Percentiles rank a stretch among this genome's conserved stretches.
These are phyloP conservation scores for Pachydiplax longipennis DNA, from an alignment of 2,888 invertebrate species.

Conservation along the genomic window DNA sequence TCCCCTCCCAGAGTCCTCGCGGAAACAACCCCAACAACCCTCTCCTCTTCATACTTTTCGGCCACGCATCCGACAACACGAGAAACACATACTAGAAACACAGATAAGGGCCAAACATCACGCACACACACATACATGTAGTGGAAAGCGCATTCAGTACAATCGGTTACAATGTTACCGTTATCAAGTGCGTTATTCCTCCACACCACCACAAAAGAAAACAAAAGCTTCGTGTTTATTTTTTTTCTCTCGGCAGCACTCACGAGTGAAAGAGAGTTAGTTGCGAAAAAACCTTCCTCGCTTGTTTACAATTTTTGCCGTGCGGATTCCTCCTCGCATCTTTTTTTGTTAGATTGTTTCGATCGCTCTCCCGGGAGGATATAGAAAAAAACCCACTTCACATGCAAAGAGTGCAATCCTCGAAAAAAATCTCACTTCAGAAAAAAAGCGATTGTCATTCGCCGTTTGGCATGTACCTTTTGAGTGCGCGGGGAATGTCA, in stretches of 20 bases:
- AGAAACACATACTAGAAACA: not conserved
- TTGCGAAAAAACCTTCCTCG: not conserved
- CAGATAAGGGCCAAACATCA: not conserved
- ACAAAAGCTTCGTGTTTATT: too few relatives aligned
- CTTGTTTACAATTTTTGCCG: not conserved
- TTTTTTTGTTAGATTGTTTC: not conserved
- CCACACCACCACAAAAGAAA: not conserved
- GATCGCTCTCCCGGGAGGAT: not conserved
- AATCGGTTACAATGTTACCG: not conserved
- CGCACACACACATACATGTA: not conserved
- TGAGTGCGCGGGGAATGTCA: not conserved
- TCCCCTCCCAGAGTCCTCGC: not conserved
- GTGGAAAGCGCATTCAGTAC: not conserved
- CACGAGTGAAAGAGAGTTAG: not conserved
- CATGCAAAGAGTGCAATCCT: not conserved
- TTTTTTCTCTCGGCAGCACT: not conserved
- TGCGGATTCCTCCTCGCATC: not conserved
- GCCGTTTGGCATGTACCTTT: not conserved
- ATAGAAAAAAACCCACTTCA: not conserved
- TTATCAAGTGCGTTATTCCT: not conserved
- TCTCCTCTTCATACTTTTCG: not conserved
- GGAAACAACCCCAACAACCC: not conserved
- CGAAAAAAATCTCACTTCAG: not conserved
- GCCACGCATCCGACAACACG: not conserved
- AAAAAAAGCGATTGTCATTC: not conserved